Percentiles rank a stretch among this genome's conserved stretches.
Conservation (phyloP, 2,888 invertebrate genomes). For the Drosophila anomelani region DNA sequence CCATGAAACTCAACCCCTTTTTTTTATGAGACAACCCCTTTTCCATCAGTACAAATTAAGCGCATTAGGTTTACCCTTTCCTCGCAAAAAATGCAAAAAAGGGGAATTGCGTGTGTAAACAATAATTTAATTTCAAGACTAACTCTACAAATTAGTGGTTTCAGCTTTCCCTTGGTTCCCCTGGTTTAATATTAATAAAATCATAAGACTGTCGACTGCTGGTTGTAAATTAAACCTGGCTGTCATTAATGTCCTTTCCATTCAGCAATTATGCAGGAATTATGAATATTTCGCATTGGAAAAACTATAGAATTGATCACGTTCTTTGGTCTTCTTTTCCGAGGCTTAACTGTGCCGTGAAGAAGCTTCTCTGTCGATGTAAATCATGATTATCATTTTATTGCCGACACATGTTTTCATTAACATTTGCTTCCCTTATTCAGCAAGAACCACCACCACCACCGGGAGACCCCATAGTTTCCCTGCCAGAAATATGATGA, state of each 20-base stretch:
- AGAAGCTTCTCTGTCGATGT: conserved; percentile 61
- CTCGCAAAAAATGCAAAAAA: conserved; percentile 31
- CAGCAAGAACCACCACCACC: conserved; percentile 16
- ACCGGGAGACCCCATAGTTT: conserved; percentile 28
- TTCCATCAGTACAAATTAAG: conserved; percentile 44
- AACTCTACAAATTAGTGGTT: conserved; percentile 83
- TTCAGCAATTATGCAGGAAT: conserved; percentile 53
- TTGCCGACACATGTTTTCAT: conserved; percentile 82
- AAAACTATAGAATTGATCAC: conserved; percentile 50
- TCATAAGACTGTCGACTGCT: conserved; percentile 14
- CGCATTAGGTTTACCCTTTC: conserved; percentile 19
- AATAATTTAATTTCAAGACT: conserved; percentile 82
- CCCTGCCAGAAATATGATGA: conserved; percentile 53
- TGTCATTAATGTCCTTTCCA: conserved; percentile 48
- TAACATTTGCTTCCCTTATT: conserved; percentile 43
- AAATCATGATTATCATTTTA: conserved; percentile 84
- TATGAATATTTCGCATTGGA: conserved; percentile 38
- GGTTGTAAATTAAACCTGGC: conserved; percentile 20
- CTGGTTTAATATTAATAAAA: conserved; percentile 42
- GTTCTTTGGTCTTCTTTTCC: conserved; percentile 36
- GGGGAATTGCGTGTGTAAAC: conserved; percentile 66
- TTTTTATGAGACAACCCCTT: conserved; percentile 16
- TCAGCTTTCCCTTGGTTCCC: conserved; percentile 37
- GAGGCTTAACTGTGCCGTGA: conserved; percentile 28
- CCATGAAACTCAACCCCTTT: conserved; percentile 32